Evolutionary conservation across 1,140 invertebrate genomes (phyloP).

Genomic region (Globodera rostochiensis): DNA sequence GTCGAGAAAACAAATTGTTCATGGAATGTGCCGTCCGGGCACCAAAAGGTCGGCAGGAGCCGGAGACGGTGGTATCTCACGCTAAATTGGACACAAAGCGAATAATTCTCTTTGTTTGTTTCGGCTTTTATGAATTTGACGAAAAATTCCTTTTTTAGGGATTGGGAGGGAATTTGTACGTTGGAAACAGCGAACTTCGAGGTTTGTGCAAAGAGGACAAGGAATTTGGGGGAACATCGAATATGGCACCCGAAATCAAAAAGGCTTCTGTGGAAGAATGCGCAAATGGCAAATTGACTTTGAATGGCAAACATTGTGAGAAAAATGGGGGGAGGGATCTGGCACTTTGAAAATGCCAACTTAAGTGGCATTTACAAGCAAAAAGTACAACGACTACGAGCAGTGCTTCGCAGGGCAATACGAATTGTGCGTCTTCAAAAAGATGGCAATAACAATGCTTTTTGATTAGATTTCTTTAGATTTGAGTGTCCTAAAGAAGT

Average conservation of each 20-base stretch:
- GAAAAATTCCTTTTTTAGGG: background rate
- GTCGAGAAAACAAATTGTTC: slow-evolving; percentile 5
- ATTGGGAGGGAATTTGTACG: slow-evolving; percentile 2
- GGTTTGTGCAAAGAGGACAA: slow-evolving; percentile 8
- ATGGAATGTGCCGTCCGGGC: slow-evolving; percentile 3
- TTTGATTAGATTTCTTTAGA: background rate
- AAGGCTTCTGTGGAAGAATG: background rate
- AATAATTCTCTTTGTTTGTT: background rate
- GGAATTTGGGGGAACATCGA: background rate
- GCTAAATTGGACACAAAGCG: background rate
- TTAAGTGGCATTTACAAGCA: background rate
- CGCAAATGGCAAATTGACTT: background rate
- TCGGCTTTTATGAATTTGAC: background rate
- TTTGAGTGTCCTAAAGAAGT: background rate
- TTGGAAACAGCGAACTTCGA: background rate
- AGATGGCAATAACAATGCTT: background rate
- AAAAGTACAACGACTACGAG: background rate
- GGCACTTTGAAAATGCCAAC: background rate
- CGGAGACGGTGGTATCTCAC: slow-evolving; percentile 3
- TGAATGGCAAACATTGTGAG: background rate
- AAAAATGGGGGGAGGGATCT: background rate
- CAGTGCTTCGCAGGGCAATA: background rate
- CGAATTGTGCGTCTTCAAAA: background rate
- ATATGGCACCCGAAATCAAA: background rate
- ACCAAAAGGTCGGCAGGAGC: background rate